Conservation (phyloP, 2,113 vertebrate genomes). For the Odontesthes bonariensis region DNA sequence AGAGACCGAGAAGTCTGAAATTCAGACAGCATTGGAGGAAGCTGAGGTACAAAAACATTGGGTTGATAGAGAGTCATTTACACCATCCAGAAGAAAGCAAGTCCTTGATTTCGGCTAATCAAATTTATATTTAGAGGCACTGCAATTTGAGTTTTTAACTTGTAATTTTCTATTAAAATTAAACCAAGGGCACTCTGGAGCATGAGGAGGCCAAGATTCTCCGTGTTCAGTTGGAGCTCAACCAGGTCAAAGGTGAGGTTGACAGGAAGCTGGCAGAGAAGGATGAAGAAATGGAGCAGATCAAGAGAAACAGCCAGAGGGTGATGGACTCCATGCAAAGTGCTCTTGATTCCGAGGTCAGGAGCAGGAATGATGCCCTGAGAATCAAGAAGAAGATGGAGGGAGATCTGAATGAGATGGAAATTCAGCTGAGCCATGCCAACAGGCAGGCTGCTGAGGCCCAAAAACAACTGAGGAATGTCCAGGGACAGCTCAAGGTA, state of each 20-base stretch:
- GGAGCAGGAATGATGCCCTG: conserved; percentile 80
- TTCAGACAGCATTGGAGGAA: conserved; percentile 67
- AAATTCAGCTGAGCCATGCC: conserved; percentile 82
- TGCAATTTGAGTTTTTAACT: neutral
- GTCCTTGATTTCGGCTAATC: too few relatives aligned
- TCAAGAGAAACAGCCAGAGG: too few relatives aligned
- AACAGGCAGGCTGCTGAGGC: conserved; percentile 82
- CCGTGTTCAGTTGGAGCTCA: too few relatives aligned
- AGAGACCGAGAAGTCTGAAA: conserved; percentile 65
- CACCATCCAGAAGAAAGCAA: too few relatives aligned
- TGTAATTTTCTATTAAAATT: neutral
- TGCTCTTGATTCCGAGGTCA: conserved; percentile 71
- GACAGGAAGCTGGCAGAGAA: too few relatives aligned
- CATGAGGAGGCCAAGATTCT: too few relatives aligned
- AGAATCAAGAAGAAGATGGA: conserved; percentile 85
- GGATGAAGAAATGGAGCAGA: too few relatives aligned
- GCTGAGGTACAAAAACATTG: conserved; percentile 77
- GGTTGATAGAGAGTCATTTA: too few relatives aligned
- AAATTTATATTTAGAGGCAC: too few relatives aligned
- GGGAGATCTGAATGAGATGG: conserved; percentile 83
- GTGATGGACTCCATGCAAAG: too few relatives aligned
- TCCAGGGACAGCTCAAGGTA: conserved; percentile 83
- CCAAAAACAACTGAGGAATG: conserved; percentile 84
- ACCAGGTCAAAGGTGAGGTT: too few relatives aligned
- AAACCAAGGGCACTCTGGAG: neutral